phyloP scores from a whole-genome alignment of 2,113 vertebrate species.

The Cyrtonyx montezumae region DNA sequence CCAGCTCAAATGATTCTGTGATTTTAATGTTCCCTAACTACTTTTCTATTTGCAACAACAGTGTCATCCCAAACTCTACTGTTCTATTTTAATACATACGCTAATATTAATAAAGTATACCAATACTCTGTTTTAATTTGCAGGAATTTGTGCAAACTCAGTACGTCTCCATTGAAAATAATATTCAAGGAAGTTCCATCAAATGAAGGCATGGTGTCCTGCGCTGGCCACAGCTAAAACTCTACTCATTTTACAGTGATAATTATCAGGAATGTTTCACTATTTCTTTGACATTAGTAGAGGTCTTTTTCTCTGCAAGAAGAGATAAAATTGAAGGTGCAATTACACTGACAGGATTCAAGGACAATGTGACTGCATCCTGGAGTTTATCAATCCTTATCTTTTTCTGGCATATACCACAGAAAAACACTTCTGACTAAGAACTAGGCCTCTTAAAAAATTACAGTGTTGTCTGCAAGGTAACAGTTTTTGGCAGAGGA shows the following conservation, averaged over 20 bases:
- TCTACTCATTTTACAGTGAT: neutral
- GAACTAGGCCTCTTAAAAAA: neutral
- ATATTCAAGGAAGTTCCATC: neutral
- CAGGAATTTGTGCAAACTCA: neutral
- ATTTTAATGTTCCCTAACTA: neutral
- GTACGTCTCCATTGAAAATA: neutral
- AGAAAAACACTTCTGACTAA: neutral
- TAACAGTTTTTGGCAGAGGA: neutral
- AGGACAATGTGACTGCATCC: neutral
- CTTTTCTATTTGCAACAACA: neutral
- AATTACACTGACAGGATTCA: neutral
- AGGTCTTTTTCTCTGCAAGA: neutral
- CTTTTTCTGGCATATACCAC: neutral
- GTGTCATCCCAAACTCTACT: neutral
- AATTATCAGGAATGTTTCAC: neutral
- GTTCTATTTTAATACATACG: neutral
- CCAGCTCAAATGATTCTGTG: no score
- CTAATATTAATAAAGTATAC: neutral
- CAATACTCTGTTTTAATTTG: neutral
- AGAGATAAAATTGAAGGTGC: neutral
- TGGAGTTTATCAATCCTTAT: neutral
- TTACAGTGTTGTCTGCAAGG: fast-evolving
- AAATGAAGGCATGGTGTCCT: neutral
- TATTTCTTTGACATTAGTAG: neutral
- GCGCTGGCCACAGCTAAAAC: neutral